phyloP scores from a whole-genome alignment of 2,113 vertebrate species.

The Rhea americana region DNA sequence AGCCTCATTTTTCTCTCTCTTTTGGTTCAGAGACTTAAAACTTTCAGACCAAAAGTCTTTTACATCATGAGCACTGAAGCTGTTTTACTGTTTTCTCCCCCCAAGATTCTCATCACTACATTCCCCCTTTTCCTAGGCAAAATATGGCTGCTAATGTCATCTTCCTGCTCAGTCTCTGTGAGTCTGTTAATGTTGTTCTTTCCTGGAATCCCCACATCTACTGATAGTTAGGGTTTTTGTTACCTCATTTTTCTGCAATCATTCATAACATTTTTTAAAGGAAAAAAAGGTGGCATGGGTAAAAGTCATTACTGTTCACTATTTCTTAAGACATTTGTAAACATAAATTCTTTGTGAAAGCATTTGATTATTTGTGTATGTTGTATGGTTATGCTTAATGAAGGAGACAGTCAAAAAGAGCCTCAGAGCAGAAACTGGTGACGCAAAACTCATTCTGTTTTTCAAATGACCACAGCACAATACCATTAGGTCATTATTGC shows the following conservation, averaged over 20 bases:
- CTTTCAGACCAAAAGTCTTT: neutral
- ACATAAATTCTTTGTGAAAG: neutral
- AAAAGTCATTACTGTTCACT: neutral
- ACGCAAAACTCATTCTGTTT: neutral
- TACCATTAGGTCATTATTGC: neutral
- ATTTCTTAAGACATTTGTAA: slow-evolving; percentile 9
- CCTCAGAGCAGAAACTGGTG: neutral
- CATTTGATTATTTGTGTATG: neutral
- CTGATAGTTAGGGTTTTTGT: neutral
- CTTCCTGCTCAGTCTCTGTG: neutral
- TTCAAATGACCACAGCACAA: neutral
- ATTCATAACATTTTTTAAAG: neutral
- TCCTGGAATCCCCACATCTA: neutral
- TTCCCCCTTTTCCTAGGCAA: neutral
- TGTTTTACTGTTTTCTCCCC: neutral
- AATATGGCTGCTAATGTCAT: neutral
- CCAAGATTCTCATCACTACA: neutral
- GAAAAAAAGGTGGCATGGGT: neutral
- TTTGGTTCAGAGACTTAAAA: neutral
- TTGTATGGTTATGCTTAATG: neutral
- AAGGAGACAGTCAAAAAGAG: neutral
- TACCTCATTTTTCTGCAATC: neutral
- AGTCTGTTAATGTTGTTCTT: neutral
- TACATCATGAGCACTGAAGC: neutral
- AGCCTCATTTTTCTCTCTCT: neutral